These are phyloP conservation scores for Mongoloraphidia duomilia DNA, from an alignment of 2,888 invertebrate genomes.

Conservation along the genomic window DNA sequence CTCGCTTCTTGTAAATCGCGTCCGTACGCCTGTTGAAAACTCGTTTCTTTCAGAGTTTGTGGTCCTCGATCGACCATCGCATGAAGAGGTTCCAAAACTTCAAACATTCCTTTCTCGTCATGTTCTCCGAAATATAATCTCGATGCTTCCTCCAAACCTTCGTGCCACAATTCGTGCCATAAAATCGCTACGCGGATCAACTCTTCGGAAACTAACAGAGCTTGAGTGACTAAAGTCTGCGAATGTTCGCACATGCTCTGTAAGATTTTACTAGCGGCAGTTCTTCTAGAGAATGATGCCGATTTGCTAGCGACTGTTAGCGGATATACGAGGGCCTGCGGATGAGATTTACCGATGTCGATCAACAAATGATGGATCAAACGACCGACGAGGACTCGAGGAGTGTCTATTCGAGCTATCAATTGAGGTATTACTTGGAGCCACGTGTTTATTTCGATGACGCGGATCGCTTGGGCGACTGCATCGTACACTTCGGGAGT, in stretches of 20 bases:
- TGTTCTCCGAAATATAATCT: slow-evolving; percentile 88
- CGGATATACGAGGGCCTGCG: slow-evolving; percentile 94
- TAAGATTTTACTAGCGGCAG: slow-evolving; percentile 87
- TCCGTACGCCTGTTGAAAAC: slow-evolving; percentile 93
- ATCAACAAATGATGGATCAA: slow-evolving; percentile 86
- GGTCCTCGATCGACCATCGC: slow-evolving; percentile 88
- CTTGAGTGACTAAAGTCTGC: slow-evolving; percentile 82
- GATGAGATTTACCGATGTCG: slow-evolving; percentile 95
- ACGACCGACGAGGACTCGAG: slow-evolving; percentile 72
- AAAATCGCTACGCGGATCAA: slow-evolving; percentile 93
- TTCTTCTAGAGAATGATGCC: slow-evolving; percentile 66
- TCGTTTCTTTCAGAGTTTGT: slow-evolving; percentile 90
- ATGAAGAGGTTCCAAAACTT: slow-evolving; percentile 87
- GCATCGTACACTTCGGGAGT: slow-evolving; percentile 88
- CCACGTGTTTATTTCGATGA: slow-evolving; percentile 97
- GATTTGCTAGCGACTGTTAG: slow-evolving; percentile 95
- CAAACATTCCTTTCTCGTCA: slow-evolving; percentile 93
- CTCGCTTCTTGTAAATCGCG: slow-evolving; percentile 87
- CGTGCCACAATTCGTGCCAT: slow-evolving; percentile 99
- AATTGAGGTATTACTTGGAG: slow-evolving; percentile 97
- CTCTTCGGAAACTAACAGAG: slow-evolving; percentile 92
- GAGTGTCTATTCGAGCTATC: slow-evolving; percentile 94
- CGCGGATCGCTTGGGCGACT: slow-evolving; percentile 77
- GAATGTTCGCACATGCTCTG: slow-evolving; percentile 94
- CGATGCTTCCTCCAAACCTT: slow-evolving; percentile 90